These are phyloP conservation scores for Coendou prehensilis DNA, from an alignment of 2,797 vertebrate species.

Conservation along the genomic window DNA sequence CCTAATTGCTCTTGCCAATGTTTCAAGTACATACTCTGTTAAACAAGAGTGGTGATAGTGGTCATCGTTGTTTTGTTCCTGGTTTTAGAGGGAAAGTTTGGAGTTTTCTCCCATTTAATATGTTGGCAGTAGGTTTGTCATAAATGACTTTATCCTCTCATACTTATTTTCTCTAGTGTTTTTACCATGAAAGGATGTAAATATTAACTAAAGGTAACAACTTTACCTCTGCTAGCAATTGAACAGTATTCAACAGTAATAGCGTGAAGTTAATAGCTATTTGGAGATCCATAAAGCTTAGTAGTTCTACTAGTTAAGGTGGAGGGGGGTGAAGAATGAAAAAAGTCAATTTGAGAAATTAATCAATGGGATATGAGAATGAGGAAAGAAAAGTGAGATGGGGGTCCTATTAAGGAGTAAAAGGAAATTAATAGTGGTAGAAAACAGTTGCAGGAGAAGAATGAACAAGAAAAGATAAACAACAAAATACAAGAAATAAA, in stretches of 20 bases:
- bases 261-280: background rate
- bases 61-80: background rate
- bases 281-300: background rate
- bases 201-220: background rate
- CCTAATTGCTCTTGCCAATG: background rate
- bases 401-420: background rate
- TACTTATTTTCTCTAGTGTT: background rate
- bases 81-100: background rate
- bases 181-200: background rate
- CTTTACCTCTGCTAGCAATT: background rate
- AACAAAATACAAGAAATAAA: background rate
- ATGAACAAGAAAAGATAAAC: background rate
- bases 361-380: background rate
- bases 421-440: background rate
- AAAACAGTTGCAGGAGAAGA: background rate
- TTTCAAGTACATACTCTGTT: background rate
- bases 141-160: background rate
- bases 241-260: background rate
- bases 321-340: background rate
- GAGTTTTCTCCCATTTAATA: background rate
- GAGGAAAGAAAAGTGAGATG: background rate
- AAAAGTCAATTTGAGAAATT: background rate
- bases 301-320: background rate
- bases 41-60: background rate
- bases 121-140: background rate